Evolutionary conservation across 1,140 invertebrate species (phyloP), one percentile per base, ranked within the genome.

Genomic region (Drosophila tani): DNA sequence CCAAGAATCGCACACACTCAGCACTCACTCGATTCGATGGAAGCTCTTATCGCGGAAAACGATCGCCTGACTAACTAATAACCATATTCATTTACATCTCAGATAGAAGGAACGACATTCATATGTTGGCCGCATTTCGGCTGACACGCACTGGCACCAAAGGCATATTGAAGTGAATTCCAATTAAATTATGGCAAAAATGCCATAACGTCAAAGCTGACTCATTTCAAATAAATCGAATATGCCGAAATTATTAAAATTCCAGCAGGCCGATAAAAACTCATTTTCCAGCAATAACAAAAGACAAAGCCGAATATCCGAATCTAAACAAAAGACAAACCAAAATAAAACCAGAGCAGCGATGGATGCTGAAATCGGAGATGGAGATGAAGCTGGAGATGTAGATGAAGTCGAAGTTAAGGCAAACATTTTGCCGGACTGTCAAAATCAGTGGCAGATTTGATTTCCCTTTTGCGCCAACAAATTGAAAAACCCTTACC

Each of bases 401-500:
- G 19, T 15, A 56, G 19, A 62, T 47, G 41, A 71, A 71, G 32
- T 32, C 46, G 5, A 71, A 35, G 56, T 73, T 21, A 49, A 70
- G 53, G 49, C 49, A 74, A 75, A 56, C 27, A 75, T 55, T 75
- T 57, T 47, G 59, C 38, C 21, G 67, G 47, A 75, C 51, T 76
- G 45, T 57, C 62, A 67, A 76, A 76, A n/a, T 43, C 49, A 78
- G 75, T 60, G 57, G 63, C 40, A 60, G 32, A 69, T 69, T 79
- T 62, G 50, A 78, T 78, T 79, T 79, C 58, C 75, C 57, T 56
- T 75, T 76, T 64, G 62, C 41, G 74, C 55, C 55, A 75, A 51
- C 38, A 78, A 77, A 69, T 69, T 47, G 75, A 69, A 79, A 79
- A 79, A 63, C 75, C 75, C 75, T 79, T 78, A 53, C 41, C 51